Evolutionary conservation across 2,113 vertebrate genomes (phyloP).

Genomic region (Odobenus rosmarus): DNA sequence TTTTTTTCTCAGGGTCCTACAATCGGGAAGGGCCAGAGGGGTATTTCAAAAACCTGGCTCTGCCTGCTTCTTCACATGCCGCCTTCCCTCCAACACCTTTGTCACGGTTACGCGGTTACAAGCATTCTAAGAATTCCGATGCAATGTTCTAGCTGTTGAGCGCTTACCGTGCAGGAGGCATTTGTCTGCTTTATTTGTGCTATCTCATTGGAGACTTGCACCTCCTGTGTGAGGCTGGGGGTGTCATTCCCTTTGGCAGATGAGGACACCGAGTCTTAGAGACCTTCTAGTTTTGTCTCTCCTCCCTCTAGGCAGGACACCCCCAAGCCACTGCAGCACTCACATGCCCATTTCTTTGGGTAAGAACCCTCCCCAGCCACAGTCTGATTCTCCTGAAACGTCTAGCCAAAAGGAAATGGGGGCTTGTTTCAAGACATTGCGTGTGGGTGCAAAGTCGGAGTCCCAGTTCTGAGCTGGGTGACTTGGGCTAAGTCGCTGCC

Average conservation of each 20-base stretch:
- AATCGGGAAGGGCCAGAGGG: not conserved
- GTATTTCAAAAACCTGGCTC: not conserved
- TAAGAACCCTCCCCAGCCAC: not conserved
- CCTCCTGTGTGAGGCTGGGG: not conserved
- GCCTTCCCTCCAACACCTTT: not conserved
- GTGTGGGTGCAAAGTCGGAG: not conserved
- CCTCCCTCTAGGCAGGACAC: not conserved
- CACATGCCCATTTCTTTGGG: not conserved
- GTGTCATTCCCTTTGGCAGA: not conserved
- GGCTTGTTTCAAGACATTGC: not conserved
- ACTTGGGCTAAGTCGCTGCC: constrained; percentile 3
- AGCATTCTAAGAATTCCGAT: not conserved
- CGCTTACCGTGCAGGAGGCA: not conserved
- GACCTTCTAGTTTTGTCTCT: not conserved
- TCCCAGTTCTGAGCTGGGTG: not conserved
- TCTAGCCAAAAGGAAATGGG: constrained; percentile 22
- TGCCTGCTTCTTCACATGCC: not conserved
- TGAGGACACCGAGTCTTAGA: not conserved
- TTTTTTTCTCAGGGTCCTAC: not conserved
- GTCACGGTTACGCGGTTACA: not conserved
- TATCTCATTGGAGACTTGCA: not conserved
- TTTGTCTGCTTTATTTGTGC: not conserved
- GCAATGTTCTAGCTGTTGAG: not conserved
- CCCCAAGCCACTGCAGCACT: not conserved
- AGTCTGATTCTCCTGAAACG: not conserved